Evolutionary conservation across 2,113 vertebrate genomes (phyloP).

Genomic region (Limanda limanda): DNA sequence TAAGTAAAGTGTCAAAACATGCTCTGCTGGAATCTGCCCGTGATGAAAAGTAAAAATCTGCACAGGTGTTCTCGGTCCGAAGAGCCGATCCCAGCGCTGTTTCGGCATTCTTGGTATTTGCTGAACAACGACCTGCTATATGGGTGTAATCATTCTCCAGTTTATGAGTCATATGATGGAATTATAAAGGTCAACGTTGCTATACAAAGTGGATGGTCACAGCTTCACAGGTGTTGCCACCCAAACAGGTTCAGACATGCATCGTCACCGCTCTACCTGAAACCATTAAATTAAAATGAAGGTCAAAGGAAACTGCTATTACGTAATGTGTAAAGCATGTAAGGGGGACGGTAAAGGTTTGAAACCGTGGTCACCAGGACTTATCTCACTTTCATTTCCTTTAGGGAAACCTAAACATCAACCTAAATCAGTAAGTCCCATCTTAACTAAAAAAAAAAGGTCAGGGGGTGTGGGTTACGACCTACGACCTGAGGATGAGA

Average conservation of each 20-base stretch:
- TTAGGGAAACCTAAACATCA: slow-evolving; percentile 37
- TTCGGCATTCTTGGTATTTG: slow-evolving; percentile 62
- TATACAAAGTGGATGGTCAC: slow-evolving; percentile 44
- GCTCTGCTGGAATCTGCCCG: slow-evolving; percentile 75
- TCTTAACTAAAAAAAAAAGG: slow-evolving; percentile 79
- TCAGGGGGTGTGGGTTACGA: slow-evolving; percentile 89
- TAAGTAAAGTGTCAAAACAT: slow-evolving; percentile 85
- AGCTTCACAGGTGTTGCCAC: slow-evolving; percentile 43
- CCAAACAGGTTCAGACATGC: slow-evolving; percentile 46
- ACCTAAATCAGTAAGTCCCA: slow-evolving; percentile 42
- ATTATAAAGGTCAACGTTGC: slow-evolving; percentile 44
- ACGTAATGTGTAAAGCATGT: slow-evolving; percentile 41
- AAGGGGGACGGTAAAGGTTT: slow-evolving; percentile 16
- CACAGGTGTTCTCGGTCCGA: slow-evolving; percentile 75
- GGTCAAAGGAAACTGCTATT: slow-evolving; percentile 43
- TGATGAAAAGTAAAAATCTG: slow-evolving; percentile 76
- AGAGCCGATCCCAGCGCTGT: slow-evolving; percentile 49
- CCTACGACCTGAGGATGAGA: slow-evolving; percentile 91
- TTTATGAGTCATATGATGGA: slow-evolving; percentile 61
- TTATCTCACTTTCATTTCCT: slow-evolving; percentile 20
- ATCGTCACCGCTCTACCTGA: slow-evolving; percentile 15
- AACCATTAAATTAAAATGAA: slow-evolving; percentile 56
- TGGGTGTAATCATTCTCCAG: slow-evolving; percentile 42
- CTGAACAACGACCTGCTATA: slow-evolving; percentile 44
- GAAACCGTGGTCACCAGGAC: slow-evolving; percentile 1